These are phyloP conservation scores for Plestiodon gilberti DNA, from an alignment of 2,113 vertebrate species.

Conservation along the genomic window DNA sequence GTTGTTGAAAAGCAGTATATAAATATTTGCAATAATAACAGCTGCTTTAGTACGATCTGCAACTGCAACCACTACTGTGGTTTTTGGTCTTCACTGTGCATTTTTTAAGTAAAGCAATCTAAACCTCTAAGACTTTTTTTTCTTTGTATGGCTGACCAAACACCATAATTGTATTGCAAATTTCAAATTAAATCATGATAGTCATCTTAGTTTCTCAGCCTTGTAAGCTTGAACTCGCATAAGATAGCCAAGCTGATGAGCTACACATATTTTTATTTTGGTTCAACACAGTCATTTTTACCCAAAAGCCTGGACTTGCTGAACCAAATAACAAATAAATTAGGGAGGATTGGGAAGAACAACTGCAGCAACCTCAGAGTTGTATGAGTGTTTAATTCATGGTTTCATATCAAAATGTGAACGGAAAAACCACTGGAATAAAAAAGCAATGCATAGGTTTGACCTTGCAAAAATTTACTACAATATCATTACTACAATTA, in stretches of 20 bases:
- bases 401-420: conserved; percentile 44
- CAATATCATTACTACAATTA: not conserved
- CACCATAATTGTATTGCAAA: conserved; percentile 8
- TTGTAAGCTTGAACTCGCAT: conserved; percentile 1
- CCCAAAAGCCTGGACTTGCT: conserved; percentile 48
- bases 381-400: conserved; percentile 34
- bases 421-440: conserved; percentile 22
- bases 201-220: conserved; percentile 24
- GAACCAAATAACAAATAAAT: conserved; percentile 50
- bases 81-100: not conserved
- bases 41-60: not conserved
- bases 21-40: no score
- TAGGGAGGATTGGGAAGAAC: conserved; percentile 51
- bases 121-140: not conserved
- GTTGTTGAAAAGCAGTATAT: no score
- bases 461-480: not conserved
- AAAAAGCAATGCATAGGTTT: not conserved
- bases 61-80: not conserved
- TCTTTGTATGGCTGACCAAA: conserved; percentile 33
- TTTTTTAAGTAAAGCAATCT: not conserved
- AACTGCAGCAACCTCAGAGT: conserved; percentile 21
- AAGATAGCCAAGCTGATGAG: conserved; percentile 4
- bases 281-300: conserved; percentile 55
- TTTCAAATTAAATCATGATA: conserved; percentile 27
- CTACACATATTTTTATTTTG: conserved; percentile 48